Evolutionary conservation across 2,113 vertebrate species (phyloP).

Genomic region (Rhinolophus sinicus): DNA sequence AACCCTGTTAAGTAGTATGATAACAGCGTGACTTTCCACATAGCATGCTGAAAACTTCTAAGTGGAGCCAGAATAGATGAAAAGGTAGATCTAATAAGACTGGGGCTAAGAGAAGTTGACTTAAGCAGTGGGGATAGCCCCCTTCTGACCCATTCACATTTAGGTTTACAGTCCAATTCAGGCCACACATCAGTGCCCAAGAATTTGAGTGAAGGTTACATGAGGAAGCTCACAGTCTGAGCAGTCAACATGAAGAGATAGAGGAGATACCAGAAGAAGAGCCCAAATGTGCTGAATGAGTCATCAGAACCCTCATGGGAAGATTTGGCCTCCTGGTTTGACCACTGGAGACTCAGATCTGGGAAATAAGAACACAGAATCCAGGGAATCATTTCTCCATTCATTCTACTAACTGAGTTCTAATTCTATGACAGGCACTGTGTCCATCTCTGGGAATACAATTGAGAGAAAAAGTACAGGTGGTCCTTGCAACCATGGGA

Average conservation of each 20-base stretch:
- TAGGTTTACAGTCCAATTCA: not conserved
- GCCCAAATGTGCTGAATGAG: not conserved
- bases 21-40: not conserved
- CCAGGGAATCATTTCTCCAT: not conserved
- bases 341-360: not conserved
- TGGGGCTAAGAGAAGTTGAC: not conserved
- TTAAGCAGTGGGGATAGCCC: not conserved
- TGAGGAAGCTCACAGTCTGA: not conserved
- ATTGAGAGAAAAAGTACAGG: not conserved
- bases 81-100: not conserved
- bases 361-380: not conserved
- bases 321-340: not conserved
- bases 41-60: not conserved
- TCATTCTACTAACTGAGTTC: not conserved
- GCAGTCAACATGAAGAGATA: not conserved
- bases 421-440: not conserved
- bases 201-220: not conserved
- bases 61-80: not conserved
- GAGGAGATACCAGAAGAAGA: not conserved
- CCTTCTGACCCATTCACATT: not conserved
- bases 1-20: not conserved
- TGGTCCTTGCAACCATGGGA: not conserved
- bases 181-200: not conserved
- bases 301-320: not conserved
- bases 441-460: not conserved